A percentile compares a stretch with the other conserved stretches of the same genome.
Evolutionary conservation across 2,888 invertebrate genomes (phyloP).

Genomic region (Ametastegia equiseti): DNA sequence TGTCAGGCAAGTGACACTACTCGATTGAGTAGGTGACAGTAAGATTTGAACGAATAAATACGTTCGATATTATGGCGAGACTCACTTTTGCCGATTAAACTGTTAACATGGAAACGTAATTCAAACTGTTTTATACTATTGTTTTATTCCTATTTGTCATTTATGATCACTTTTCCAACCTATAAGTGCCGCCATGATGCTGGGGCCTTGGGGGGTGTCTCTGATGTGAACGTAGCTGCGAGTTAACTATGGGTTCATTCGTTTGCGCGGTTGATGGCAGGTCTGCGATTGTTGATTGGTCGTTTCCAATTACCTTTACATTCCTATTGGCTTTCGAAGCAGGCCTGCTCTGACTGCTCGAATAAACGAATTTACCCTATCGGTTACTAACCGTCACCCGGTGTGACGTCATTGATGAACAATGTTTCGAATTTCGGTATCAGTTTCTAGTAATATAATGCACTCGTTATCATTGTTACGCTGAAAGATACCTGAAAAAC

Average conservation of each 20-base stretch:
- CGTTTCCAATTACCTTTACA: neutral
- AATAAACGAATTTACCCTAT: too few relatives aligned
- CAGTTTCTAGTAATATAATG: too few relatives aligned
- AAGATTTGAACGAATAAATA: neutral
- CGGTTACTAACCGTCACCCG: too few relatives aligned
- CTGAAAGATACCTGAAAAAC: too few relatives aligned
- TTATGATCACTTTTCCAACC: conserved; percentile 24
- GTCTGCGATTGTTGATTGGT: neutral
- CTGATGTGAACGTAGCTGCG: neutral
- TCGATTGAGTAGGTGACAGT: neutral
- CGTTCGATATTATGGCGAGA: neutral
- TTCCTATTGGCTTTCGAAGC: too few relatives aligned
- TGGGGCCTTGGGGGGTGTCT: conserved; percentile 20
- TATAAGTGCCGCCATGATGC: conserved; percentile 42
- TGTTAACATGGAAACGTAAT: neutral
- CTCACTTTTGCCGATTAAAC: conserved; percentile 18
- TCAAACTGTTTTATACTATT: neutral
- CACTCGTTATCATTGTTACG: too few relatives aligned
- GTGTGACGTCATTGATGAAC: too few relatives aligned
- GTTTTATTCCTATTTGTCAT: neutral
- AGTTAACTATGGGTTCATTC: neutral
- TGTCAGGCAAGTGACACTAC: conserved; percentile 20
- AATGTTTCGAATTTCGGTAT: too few relatives aligned
- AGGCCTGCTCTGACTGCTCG: too few relatives aligned
- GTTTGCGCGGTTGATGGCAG: neutral